Base-by-base conservation (phyloP, 2,113 vertebrate species). In the Esox niger region DNA sequence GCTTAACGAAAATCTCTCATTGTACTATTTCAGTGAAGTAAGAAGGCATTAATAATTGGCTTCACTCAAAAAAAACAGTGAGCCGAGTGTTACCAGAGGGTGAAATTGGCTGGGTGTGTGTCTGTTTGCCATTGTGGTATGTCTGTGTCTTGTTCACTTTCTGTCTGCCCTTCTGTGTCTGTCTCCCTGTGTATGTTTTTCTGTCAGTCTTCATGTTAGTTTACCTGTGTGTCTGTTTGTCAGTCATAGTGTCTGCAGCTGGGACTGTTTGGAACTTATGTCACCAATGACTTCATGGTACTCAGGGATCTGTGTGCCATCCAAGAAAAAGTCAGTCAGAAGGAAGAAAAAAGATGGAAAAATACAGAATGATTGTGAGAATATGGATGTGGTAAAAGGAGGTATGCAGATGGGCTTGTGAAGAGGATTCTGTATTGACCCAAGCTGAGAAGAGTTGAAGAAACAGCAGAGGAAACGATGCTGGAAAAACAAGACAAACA, bases 231-330 rank as follows among this genome's bases (percentile, higher is more conserved):
- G 30, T 38, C 8, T 38, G 60, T 32, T 21, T 35, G 33, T 17
- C 35, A 23, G 62, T 63, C 25, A 21, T 30, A 27, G 54, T 31
- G 65, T 66, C n/a, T 20, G 23, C 43, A 47, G 58, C 54, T 60
- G 13, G 30, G 26, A 11, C 15, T 43, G n/a, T n/a, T n/a, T n/a
- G 47, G 6, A 21, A 60, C 55, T 84, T 68, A 75, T 61, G 78
- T 74, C 79, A 77, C 23, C 54, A 69, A 62, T 75, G 74, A 83
- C 69, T 73, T 78, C 68, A 82, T 78, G 62, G 43, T 60, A 62
- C 78, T 65, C 59, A 38, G 30, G 38, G 63, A 9, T 4, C 32
- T 60, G 62, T 65, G 59, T 64, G 71, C 64, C 71, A 68, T 76
- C 70, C 70, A 78, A 75, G 6, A 67, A 30, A 26, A 65, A 72